Evolutionary conservation across 1,140 invertebrate genomes (phyloP).

Genomic region (Drosophila ananassae): DNA sequence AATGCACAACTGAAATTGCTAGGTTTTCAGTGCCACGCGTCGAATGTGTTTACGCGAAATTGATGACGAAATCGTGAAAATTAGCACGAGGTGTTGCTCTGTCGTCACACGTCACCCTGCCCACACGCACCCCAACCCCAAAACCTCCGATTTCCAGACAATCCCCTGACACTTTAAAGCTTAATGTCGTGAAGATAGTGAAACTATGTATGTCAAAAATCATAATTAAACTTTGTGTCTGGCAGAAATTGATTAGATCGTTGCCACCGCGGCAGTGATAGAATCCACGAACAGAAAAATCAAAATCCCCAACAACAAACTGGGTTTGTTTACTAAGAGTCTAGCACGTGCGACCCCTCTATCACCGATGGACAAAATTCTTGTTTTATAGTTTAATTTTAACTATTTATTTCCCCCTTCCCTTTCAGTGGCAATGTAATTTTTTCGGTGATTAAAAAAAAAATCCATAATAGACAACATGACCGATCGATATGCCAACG

Average conservation of each 20-base stretch:
- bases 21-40: constrained; percentile 39
- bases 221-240: constrained; percentile 34
- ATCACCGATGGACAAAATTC: neutral
- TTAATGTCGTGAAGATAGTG: constrained; percentile 30
- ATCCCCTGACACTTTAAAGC: constrained; percentile 21
- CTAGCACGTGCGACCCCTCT: constrained; percentile 16
- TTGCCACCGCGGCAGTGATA: constrained; percentile 19
- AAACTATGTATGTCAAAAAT: constrained; percentile 4
- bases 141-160: neutral
- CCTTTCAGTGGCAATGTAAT: constrained; percentile 62
- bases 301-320: constrained; percentile 10
- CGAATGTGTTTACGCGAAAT: constrained; percentile 3
- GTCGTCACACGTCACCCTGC: neutral
- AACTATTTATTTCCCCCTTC: constrained; percentile 2
- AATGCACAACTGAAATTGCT: constrained; percentile 9
- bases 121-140: neutral
- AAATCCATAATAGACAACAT: constrained; percentile 38
- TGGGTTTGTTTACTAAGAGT: constrained; percentile 8
- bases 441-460: constrained; percentile 9
- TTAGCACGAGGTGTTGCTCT: constrained; percentile 27
- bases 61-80: constrained; percentile 45
- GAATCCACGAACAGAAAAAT: constrained; percentile 1
- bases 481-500: constrained; percentile 79
- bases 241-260: constrained; percentile 21
- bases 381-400: constrained; percentile 4